Percentiles rank a stretch among this genome's conserved stretches.
These are phyloP conservation scores for Excalfactoria chinensis DNA, from an alignment of 2,113 vertebrate genomes.

Conservation along the genomic window DNA sequence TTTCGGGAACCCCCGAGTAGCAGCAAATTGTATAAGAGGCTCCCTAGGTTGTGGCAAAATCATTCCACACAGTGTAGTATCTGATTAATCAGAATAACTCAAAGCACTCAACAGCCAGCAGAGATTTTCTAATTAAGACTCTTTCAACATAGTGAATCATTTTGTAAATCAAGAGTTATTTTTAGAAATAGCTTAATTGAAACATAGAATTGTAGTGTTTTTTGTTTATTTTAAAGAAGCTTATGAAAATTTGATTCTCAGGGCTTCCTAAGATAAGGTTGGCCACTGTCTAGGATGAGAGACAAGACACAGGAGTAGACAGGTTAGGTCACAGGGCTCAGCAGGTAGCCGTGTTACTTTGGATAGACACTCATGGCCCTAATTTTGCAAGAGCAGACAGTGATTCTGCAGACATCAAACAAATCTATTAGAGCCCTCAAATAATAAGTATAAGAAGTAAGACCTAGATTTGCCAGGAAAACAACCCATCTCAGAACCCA, in stretches of 20 bases:
- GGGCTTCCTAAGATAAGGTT: neutral
- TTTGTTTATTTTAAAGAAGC: neutral
- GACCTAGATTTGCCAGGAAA: neutral
- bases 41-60: neutral
- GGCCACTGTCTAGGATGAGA: neutral
- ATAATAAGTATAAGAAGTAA: neutral
- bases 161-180: neutral
- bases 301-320: neutral
- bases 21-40: conserved; percentile 29
- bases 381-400: neutral
- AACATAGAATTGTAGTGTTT: neutral
- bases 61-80: neutral
- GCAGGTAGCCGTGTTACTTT: neutral
- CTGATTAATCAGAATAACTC: neutral
- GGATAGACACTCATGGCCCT: neutral
- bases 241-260: neutral
- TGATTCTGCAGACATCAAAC: neutral
- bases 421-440: neutral
- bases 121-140: conserved; percentile 36
- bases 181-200: conserved; percentile 1
- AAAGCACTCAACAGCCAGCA: conserved; percentile 12
- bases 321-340: neutral
- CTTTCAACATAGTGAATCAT: neutral
- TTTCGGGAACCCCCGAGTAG: neutral
- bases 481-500: neutral